Base-by-base conservation (phyloP, 1,140 invertebrate species). In the Drosophila punjabiensis region DNA sequence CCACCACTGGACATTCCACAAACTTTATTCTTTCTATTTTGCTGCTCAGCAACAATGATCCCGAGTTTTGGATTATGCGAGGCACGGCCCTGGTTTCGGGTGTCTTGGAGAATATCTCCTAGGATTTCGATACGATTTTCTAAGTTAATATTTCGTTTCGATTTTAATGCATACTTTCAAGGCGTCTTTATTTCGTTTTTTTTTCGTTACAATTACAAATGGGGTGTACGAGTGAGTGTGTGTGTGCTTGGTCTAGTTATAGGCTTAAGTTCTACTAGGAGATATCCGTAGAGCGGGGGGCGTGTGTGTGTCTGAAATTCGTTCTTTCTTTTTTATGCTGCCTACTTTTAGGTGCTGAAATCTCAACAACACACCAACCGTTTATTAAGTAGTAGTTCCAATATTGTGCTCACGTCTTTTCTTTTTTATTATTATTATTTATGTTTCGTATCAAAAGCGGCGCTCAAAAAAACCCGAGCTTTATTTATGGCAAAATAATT, bases 1-100 rank as follows among this genome's bases (percentile, higher is more conserved):
- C 97, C 28, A 98, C 97, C 0, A 98, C 97, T 6, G 97, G 97
- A 4, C 97, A 98, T 88, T 98, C 97, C 60, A 98, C 97, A 2
- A 98, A 98, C 94, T 98, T 97, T 93, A 96, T 98, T 8, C 94
- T 98, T 8, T 94, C 96, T n/a, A 95, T 98, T 1, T 93, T 97
- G 35, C 86, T 98, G 52, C 95, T 96, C 8, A 95, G 96, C 2
- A 77, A 93, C 16, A 93, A 94, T 66, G 84, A 93, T 11, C 94
- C 95, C 69, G 95, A 96, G 68, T 97, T 96, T 86, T 98, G 97
- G 97, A 97, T 98, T 71, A 94, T 97, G 35, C 96, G 96, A 84
- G 97, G 97, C 64, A 97, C 97, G 3, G 97, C 97, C 8, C 93
- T 98, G 9, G 94, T 98, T 5, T 97, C 96, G 52, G 96, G 97